Conservation (phyloP, 2,797 vertebrate genomes). For the Ptychadena robeensis region DNA sequence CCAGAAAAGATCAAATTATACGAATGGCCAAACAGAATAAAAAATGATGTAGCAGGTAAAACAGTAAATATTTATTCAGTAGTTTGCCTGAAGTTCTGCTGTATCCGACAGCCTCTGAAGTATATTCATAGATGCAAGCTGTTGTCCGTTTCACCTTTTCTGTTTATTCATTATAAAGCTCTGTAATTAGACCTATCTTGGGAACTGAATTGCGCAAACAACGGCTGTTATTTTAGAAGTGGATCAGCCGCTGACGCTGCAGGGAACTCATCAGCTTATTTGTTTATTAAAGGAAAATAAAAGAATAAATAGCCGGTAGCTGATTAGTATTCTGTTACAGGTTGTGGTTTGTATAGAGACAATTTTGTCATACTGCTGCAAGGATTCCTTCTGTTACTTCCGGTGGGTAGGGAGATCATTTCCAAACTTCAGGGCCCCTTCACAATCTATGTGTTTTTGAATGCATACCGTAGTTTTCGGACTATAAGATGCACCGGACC, state of each 20-base stretch:
- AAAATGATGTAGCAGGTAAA: too few species aligned
- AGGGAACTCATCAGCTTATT: too few species aligned
- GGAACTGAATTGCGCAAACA: not conserved
- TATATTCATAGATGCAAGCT: not conserved
- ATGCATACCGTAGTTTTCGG: too few species aligned
- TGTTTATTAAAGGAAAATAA: not conserved
- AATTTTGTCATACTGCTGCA: not conserved
- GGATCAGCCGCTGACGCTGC: not conserved
- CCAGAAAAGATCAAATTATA: too few species aligned
- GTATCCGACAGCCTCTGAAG: not conserved
- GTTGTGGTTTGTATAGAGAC: not conserved
- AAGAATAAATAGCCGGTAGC: not conserved
- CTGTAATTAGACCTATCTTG: not conserved
- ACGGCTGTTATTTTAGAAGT: not conserved
- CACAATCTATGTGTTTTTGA: too few species aligned
- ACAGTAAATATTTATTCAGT: too few species aligned
- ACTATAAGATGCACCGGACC: too few species aligned
- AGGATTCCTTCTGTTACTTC: not conserved
- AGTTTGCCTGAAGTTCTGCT: too few species aligned
- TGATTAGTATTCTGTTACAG: not conserved
- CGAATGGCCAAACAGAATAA: too few species aligned
- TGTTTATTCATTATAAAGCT: not conserved
- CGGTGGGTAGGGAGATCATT: too few species aligned
- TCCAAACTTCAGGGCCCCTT: too few species aligned
- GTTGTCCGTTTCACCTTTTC: not conserved